These are phyloP conservation scores for Lepus oiostolus DNA, from an alignment of 2,797 vertebrate genomes.

Conservation along the genomic window DNA sequence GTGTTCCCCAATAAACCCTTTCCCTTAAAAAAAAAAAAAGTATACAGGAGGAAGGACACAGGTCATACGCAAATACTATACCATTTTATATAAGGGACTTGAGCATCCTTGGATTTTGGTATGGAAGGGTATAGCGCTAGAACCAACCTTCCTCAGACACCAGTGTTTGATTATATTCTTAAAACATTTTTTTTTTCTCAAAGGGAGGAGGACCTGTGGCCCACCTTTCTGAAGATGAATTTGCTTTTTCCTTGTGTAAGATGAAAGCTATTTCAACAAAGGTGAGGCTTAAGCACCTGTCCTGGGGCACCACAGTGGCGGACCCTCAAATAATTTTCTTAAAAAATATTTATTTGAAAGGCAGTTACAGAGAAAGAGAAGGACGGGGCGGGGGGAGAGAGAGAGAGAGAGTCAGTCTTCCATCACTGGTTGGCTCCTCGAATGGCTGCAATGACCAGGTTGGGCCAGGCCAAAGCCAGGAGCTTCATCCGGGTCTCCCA, in stretches of 20 bases:
- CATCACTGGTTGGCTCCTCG: too few relatives aligned
- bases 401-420: too few relatives aligned
- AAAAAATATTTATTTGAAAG: too few relatives aligned
- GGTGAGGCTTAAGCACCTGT: not conserved
- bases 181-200: slow-evolving; percentile 39
- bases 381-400: too few relatives aligned
- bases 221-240: slow-evolving; percentile 50
- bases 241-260: slow-evolving; percentile 30
- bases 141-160: not conserved
- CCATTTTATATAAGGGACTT: not conserved
- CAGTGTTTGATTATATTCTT: not conserved
- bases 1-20: too few relatives aligned
- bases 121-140: not conserved
- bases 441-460: too few relatives aligned
- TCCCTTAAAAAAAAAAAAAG: not conserved
- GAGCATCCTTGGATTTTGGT: not conserved
- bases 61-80: not conserved
- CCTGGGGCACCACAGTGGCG: not conserved
- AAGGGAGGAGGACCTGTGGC: not conserved
- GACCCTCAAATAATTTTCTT: too few relatives aligned
- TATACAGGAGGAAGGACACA: not conserved
- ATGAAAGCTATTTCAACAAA: slow-evolving; percentile 49
- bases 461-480: too few relatives aligned
- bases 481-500: too few relatives aligned
- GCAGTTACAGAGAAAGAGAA: too few relatives aligned